phyloP scores from a whole-genome alignment of 23 tunicate genomes.

The Trididemnum nubilum region DNA sequence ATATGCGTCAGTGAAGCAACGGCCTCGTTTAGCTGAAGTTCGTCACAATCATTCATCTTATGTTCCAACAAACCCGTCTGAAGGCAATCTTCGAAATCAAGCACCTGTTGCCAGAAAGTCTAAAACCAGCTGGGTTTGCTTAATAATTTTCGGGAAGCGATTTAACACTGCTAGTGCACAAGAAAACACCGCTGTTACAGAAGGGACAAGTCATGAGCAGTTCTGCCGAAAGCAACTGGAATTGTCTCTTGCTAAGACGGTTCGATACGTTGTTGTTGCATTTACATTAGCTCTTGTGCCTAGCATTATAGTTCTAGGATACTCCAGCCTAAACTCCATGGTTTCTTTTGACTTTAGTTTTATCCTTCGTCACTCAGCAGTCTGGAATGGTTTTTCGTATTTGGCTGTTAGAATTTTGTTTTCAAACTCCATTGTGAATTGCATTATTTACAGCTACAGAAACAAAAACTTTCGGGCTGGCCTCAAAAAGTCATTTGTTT shows the following conservation, averaged over 20 bases:
- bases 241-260: slow-evolving; percentile 15
- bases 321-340: not conserved
- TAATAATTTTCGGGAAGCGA: no score
- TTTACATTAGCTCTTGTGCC: slow-evolving; percentile 34
- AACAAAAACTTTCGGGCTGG: slow-evolving; percentile 20
- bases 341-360: slow-evolving; percentile 7
- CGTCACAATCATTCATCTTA: not conserved
- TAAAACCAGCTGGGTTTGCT: no score
- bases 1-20: not conserved
- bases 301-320: slow-evolving; percentile 9
- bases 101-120: no score
- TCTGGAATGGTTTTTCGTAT: slow-evolving; percentile 43
- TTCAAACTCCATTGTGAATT: slow-evolving; percentile 40
- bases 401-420: slow-evolving; percentile 32
- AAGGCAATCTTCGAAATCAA: no score
- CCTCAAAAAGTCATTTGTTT: not conserved
- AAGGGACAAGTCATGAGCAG: no score
- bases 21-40: not conserved
- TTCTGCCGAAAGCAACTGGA: not conserved
- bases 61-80: no score
- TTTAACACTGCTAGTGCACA: no score
- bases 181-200: no score
- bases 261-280: slow-evolving; percentile 26
- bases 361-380: slow-evolving; percentile 29
- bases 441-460: slow-evolving; percentile 36